Base-by-base conservation (phyloP, 2,888 invertebrate genomes). In the Megalurothrips usitatus region DNA sequence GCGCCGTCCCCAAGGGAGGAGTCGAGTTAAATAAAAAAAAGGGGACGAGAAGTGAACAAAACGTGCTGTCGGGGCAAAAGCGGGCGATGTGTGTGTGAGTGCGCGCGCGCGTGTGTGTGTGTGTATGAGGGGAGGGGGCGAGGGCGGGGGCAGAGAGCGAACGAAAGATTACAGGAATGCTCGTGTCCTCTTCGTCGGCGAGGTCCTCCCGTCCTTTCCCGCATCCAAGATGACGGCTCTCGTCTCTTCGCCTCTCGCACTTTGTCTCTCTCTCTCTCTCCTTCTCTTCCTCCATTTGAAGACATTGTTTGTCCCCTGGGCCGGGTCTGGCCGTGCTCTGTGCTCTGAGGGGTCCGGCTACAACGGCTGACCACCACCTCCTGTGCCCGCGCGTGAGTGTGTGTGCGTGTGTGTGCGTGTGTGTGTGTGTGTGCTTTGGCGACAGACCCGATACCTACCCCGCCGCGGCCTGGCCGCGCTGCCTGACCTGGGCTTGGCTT, bases 1-100 rank as follows among this genome's bases (percentile, higher is more conserved):
- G 68, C 26, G 63, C 63, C 2, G 68, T 75, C 68, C 68, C 68
- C 68, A 26, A n/a, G 68, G 68, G 68, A 26, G 23, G 68, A 26
- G 68, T 75, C 68, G 68, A 75, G 68, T 75, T 75, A 75, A 75
- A 75, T 75, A 75, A 75, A 75, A 68, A 75, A 68, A 75, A 26
- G n/a, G n/a, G n/a, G 68, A 75, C 68, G 68, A 75, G 68, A 75
- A 75, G 68, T 26, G 68, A 75, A 75, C 68, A 26, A 26, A 75
- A 75, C 68, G 68, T 75, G 68, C 68, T 26, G 68, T 75, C 68
- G 68, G 68, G 34, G 34, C 34, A 43, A 43, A 43, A 43, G 68
- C 68, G 23, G 68, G n/a, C 34, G 6, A 43, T 43, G 34, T 43
- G 34, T 43, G 2, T 4, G 34, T 43, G 34, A 4, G 34, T 6